A percentile compares a stretch with the other conserved stretches of the same genome.
These are phyloP conservation scores for Zosterops lateralis DNA, from an alignment of 2,113 vertebrate genomes.

Conservation along the genomic window DNA sequence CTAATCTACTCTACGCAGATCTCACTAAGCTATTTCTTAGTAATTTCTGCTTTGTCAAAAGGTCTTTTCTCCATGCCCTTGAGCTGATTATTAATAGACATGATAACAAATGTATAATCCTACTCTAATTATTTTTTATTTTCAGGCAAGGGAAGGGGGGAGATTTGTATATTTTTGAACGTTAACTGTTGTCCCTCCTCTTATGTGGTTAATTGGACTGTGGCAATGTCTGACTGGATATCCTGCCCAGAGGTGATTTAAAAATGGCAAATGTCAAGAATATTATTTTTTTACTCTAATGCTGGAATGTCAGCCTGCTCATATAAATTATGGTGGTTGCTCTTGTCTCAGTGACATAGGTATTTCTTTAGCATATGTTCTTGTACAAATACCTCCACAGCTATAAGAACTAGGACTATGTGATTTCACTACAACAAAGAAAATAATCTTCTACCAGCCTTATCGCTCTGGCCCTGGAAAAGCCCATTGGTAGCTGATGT, in stretches of 20 bases:
- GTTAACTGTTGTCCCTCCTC: neutral
- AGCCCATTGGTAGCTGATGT: slow-evolving; percentile 47
- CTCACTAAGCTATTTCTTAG: slow-evolving; percentile 17
- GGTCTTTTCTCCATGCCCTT: neutral
- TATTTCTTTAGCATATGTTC: slow-evolving; percentile 41
- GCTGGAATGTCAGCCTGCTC: slow-evolving; percentile 20
- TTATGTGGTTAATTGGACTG: slow-evolving; percentile 55
- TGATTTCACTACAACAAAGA: slow-evolving; percentile 29
- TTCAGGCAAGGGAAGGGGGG: neutral
- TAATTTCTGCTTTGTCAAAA: slow-evolving; percentile 35
- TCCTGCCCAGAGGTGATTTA: slow-evolving; percentile 45
- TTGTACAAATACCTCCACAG: slow-evolving; percentile 40
- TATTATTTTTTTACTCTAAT: slow-evolving; percentile 5
- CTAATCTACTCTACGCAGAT: slow-evolving; percentile 15
- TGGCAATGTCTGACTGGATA: slow-evolving; percentile 44
- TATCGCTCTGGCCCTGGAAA: neutral
- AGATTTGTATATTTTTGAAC: neutral
- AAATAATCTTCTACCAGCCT: slow-evolving; percentile 8
- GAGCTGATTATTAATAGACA: slow-evolving; percentile 37
- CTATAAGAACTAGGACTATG: slow-evolving; percentile 29
- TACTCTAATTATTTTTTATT: slow-evolving; percentile 12
- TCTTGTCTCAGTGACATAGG: slow-evolving; percentile 30
- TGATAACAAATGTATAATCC: neutral
- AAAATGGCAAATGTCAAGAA: slow-evolving; percentile 47
- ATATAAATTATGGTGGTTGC: slow-evolving; percentile 21